Percentiles rank a stretch among this genome's conserved stretches.
These are phyloP conservation scores for Nestor notabilis DNA, from an alignment of 2,113 vertebrate species.

Conservation along the genomic window DNA sequence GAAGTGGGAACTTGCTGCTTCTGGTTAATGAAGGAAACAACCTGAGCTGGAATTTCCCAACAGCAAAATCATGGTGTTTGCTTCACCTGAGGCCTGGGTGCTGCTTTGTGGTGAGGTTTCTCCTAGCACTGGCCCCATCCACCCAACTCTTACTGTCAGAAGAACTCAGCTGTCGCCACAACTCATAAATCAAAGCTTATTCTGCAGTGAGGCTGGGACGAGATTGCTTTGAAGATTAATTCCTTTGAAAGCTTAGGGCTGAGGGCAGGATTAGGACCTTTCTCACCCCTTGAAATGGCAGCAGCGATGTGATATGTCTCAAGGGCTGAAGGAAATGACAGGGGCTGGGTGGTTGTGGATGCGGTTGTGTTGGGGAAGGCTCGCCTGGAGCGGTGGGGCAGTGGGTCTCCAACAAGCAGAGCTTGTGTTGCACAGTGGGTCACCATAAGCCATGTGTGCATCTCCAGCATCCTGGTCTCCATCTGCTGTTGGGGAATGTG, in stretches of 20 bases:
- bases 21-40: not conserved
- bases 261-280: constrained; percentile 23
- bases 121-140: not conserved
- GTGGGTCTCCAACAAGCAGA: fast-evolving
- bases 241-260: constrained; percentile 11
- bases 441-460: fast-evolving
- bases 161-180: not conserved
- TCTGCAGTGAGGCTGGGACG: not conserved
- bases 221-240: constrained; percentile 54
- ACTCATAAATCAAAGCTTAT: constrained; percentile 10
- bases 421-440: not conserved
- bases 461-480: not conserved
- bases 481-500: not conserved
- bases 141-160: fast-evolving
- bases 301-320: not conserved
- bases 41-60: not conserved
- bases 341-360: not conserved
- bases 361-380: not conserved
- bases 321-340: not conserved
- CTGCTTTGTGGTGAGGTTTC: not conserved
- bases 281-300: constrained; percentile 16
- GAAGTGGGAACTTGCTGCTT: not conserved
- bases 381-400: fast-evolving
- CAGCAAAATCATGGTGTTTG: not conserved
- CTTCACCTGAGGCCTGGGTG: not conserved